Base-by-base conservation (phyloP, 2,888 invertebrate genomes). In the Eupelmus urozonus region DNA sequence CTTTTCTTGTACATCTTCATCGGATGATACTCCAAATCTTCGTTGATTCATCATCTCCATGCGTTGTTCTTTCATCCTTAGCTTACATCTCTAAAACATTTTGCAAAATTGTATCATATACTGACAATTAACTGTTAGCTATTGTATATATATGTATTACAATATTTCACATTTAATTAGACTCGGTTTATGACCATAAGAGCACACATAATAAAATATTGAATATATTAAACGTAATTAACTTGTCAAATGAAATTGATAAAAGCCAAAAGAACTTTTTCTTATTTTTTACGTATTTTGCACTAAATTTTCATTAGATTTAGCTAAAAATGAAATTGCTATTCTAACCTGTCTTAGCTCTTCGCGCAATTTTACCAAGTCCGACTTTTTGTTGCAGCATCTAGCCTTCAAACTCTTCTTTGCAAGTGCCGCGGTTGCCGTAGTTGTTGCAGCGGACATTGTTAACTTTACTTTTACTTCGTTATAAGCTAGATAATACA, bases 331-430 rank as follows among this genome's bases (percentile, higher is more conserved):
- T 40, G 13, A 65, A 27, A 27, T 59, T 49, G 18, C 0, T 59
- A 69, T 63, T 74, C 78, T 78, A 78, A 80, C 80, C 78, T 80
- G 67, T 60, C 80, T 75, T 55, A 80, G 55, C 9, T 78, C 76
- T 59, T 72, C 75, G 0, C 80, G 78, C 1, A 80, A 59, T 69
- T 80, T 80, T n/a, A 25, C 25, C 20, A 80, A 71, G 11, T 80
- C 72, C 2, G 29, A 40, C 53, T 76, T 67, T 27, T 75, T 76
- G 42, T 67, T 72, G 23, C 72, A 49, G 23, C 42, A 69, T 73
- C 76, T 53, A 59, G 59, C 69, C 23, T 79, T 79, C 18, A 79
- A 42, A 4, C 79, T 65, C 23, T 76, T 73, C 65, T 76, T 79
- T 9, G 42, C 59, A 27, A 76, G 53, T 29, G 73, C 57, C 55